Evolutionary conservation across 1,140 invertebrate genomes (phyloP).

Genomic region (Lepidurus packardi): DNA sequence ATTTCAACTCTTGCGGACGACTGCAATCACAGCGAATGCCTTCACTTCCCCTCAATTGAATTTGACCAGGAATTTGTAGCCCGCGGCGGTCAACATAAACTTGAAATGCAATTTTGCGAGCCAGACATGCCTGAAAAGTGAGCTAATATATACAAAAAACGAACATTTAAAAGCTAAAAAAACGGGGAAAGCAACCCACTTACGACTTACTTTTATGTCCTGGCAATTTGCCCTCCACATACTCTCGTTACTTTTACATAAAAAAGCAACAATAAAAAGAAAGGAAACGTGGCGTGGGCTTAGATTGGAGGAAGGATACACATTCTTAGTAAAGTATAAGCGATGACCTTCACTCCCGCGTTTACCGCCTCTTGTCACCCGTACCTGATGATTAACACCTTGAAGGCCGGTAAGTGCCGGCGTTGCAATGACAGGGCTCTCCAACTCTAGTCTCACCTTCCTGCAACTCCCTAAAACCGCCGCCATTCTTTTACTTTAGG

Average conservation of each 20-base stretch:
- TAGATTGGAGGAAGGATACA: background rate
- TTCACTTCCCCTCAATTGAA: background rate
- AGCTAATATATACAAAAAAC: background rate
- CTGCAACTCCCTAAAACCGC: background rate
- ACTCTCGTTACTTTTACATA: background rate
- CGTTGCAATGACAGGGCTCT: conserved; percentile 1
- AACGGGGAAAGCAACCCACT: background rate
- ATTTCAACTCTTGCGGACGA: background rate
- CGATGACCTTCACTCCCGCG: background rate
- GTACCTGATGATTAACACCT: background rate
- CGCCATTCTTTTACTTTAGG: background rate
- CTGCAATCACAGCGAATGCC: background rate
- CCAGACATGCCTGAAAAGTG: background rate
- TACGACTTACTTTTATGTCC: background rate
- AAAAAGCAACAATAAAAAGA: background rate
- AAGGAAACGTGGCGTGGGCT: background rate
- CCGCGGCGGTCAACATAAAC: background rate
- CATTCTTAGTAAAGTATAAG: background rate
- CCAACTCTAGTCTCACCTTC: background rate
- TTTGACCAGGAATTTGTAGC: background rate
- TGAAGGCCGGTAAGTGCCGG: conserved; percentile 14
- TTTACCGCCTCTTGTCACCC: background rate
- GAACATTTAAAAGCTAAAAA: background rate
- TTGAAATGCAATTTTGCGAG: background rate
- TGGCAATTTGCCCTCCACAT: background rate